Base-by-base conservation (phyloP, 2,113 vertebrate species). In the Onychostoma macrolepis region DNA sequence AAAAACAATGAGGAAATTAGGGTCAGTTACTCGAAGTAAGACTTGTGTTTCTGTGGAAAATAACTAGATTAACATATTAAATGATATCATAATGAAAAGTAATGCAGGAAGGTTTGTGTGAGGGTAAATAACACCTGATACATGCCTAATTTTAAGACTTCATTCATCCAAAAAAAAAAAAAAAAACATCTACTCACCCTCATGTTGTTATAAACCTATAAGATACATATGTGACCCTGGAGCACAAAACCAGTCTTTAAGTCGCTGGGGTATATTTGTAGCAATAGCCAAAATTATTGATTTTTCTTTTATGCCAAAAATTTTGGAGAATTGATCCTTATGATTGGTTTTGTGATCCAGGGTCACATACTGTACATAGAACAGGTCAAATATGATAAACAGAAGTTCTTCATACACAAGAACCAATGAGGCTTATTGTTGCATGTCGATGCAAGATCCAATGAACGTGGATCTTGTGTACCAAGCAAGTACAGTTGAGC, bases 1-100 rank as follows among this genome's bases (percentile, higher is more conserved):
- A 85, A 87, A 75, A 53, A 75, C 48, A 63, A 83, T n/a, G 5
- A 43, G 26, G 28, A 71, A 28, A 65, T 65, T 45, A 33, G 80
- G 2, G 4, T 28, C 41, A 28, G 56, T 45, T 45, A 28, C 38
- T 77, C 43, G 2, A 43, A 48, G 72, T 11, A 43, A 45, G 21
- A n/a, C 5, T 4, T 65, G 61, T 2, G 11, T 65, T 28, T 65
- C 26, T 28, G 63, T 74, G 69, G 7, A 41, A 72, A 41, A n/a
- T 12, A 19, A 72, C 36, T 75, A 43, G 24, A 43, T 74, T n/a
- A 43, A 26, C 24, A 75, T 74, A 67, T 30, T 17, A 30, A 30
- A 67, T 3, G 1, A 71, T 21, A 71, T 7, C 65, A 3, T 71
- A 4, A 21, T 36, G 17, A 21, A 71, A 69, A 19, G 7, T 21